A percentile compares a stretch with the other conserved stretches of the same genome.
Conservation (phyloP, 1,140 invertebrate genomes). For the Euura lappo region DNA sequence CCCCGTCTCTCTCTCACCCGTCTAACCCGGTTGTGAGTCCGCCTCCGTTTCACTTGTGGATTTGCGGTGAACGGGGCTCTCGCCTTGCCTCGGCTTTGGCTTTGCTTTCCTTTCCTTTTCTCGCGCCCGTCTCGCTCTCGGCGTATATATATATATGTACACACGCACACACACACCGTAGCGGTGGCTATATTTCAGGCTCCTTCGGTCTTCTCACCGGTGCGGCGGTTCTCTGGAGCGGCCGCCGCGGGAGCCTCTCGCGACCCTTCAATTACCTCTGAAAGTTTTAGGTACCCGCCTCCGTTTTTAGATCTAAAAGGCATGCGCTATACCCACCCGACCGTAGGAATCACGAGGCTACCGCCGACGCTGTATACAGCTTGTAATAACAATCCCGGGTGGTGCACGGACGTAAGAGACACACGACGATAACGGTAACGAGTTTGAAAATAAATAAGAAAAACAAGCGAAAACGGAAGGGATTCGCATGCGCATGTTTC, state of each 20-base stretch:
- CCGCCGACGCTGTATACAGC: not conserved
- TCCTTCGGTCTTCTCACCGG: conserved; percentile 23
- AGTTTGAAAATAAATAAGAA: not conserved
- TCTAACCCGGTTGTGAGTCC: conserved; percentile 19
- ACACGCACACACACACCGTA: conserved; percentile 11
- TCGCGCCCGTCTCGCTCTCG: not conserved
- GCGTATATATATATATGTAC: conserved; percentile 1
- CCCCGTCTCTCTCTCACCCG: conserved; percentile 31
- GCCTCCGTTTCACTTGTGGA: conserved; percentile 32
- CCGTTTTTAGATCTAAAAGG: conserved; percentile 49
- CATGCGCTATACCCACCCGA: conserved; percentile 22
- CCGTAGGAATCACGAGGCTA: not conserved
- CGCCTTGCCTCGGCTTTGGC: conserved; percentile 26
- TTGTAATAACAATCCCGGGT: not conserved
- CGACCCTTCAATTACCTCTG: conserved; percentile 52
- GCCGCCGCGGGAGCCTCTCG: conserved; percentile 40
- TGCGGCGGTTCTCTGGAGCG: conserved; percentile 27
- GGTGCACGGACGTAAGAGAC: not conserved
- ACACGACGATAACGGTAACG: not conserved
- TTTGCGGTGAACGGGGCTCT: conserved; percentile 47
- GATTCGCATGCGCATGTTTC: not conserved
- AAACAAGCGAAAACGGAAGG: no score
- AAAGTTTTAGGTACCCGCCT: conserved; percentile 35
- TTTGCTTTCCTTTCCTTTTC: conserved; percentile 16
- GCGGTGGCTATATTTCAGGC: conserved; percentile 41